Evolutionary conservation across 30 jellyfish, hydroid and myxozoan species (phyloP), one percentile per base, ranked within the genome.

Genomic region (Hydractinia echinata): DNA sequence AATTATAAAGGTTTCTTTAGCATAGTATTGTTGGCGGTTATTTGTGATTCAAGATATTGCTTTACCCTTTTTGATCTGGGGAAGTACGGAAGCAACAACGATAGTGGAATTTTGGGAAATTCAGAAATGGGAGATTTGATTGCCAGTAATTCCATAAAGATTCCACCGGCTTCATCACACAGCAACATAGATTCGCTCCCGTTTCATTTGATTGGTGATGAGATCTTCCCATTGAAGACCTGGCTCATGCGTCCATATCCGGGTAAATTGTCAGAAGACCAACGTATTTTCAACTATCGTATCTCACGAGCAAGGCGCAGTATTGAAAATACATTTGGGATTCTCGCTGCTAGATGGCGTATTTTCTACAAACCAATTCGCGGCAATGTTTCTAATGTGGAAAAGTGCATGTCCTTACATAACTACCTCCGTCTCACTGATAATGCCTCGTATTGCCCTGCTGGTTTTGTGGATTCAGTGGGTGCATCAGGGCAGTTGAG

Each of bases 201-300:
- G 44, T 30, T 30, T 30, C 44, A 30, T 30, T 30, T 30, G 44
- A 85, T 85, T 54, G 85, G 87, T 5, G 95, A 79, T 85, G 86
- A 79, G 61, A 77, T 77, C 66, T 85, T 85, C 61, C 81, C 66
- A 44, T 66, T 86, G 14, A 86, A 86, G 52, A 20, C 88, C 21
- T 86, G 95, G 86, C 81, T 86, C 4, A 80, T 86, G 91, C 56
- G 81, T 51, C 92, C 95, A 15, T 80, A 53, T 76, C 86, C 89
- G 49, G 96, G 96, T 5, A 82, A 60, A 58, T 62, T 61, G 51
- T 66, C 74, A 11, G 53, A 53, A 55, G 85, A 81, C 54, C 66
- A 82, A 82, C 85, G 44, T 73, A 50, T 76, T 51, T 87, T 58
- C 67, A 82, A 81, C 54, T 87, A 87, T 71, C 44, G 96, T 16